Evolutionary conservation across 2,113 vertebrate genomes (phyloP).

Genomic region (Pseudorhombus dupliciocellatus): DNA sequence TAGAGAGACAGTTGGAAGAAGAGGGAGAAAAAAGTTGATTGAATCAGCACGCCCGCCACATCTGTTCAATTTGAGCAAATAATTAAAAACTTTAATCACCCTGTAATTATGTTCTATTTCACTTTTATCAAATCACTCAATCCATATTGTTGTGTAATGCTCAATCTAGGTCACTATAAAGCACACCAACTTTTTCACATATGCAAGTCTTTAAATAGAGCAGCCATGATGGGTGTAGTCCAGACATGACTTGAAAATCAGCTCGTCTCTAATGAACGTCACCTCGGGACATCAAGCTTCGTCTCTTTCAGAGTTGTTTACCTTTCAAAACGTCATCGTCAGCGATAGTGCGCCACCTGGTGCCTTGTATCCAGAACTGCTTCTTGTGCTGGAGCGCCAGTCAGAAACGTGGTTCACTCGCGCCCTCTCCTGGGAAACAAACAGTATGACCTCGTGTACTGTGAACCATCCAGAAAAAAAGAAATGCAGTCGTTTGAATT

Average conservation of each 20-base stretch:
- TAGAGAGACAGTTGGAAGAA: background rate
- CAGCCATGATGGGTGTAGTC: background rate
- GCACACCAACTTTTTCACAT: too few species aligned
- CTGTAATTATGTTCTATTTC: background rate
- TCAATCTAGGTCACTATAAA: too few species aligned
- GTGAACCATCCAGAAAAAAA: background rate
- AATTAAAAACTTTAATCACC: too few species aligned
- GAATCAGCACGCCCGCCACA: background rate
- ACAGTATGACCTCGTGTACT: background rate
- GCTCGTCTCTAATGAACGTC: background rate
- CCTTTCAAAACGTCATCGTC: background rate
- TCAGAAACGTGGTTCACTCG: background rate
- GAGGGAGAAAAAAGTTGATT: background rate
- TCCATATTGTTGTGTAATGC: too few species aligned
- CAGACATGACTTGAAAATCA: background rate
- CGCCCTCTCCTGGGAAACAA: constrained; percentile 33
- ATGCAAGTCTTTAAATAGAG: too few species aligned
- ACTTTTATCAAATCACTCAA: background rate
- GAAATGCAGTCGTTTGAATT: background rate
- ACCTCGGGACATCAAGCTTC: constrained; percentile 8
- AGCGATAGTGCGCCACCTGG: constrained; percentile 33
- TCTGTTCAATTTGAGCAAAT: background rate
- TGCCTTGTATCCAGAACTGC: background rate
- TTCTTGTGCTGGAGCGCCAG: background rate
- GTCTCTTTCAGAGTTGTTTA: background rate